A percentile compares a stretch with the other conserved stretches of the same genome.
Evolutionary conservation across 1,140 invertebrate genomes (phyloP).

Genomic region (Achroia grisella): DNA sequence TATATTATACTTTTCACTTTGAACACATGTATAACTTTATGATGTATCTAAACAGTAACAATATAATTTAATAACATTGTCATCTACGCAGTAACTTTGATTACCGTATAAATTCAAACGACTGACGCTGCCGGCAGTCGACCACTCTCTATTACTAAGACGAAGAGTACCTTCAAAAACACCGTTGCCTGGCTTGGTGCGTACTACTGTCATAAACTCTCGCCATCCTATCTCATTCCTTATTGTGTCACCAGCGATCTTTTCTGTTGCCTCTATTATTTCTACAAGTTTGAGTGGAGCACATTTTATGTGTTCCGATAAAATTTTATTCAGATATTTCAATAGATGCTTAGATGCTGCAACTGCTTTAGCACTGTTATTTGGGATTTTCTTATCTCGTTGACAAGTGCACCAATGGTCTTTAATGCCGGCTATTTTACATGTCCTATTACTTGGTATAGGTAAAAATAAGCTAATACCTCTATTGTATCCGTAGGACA

Average conservation of each 20-base stretch:
- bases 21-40: too few relatives aligned
- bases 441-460: slow-evolving; percentile 81
- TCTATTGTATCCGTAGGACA: slow-evolving; percentile 33
- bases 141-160: slow-evolving; percentile 21
- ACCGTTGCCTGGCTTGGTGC: slow-evolving; percentile 78
- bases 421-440: slow-evolving; percentile 80
- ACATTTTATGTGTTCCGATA: not conserved
- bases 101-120: slow-evolving; percentile 82
- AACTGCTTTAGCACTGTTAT: slow-evolving; percentile 53
- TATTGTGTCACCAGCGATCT: slow-evolving; percentile 7
- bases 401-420: slow-evolving; percentile 90
- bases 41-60: slow-evolving; percentile 72
- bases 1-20: too few relatives aligned
- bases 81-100: slow-evolving; percentile 82
- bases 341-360: slow-evolving; percentile 73
- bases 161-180: slow-evolving; percentile 82
- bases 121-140: slow-evolving; percentile 78
- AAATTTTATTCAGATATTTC: slow-evolving; percentile 51
- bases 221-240: slow-evolving; percentile 21
- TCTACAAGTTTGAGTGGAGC: not conserved
- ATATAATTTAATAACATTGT: slow-evolving; percentile 81
- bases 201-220: slow-evolving; percentile 77
- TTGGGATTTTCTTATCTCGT: slow-evolving; percentile 55
- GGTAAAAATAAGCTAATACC: slow-evolving; percentile 84
- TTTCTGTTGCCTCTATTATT: slow-evolving; percentile 4